These are phyloP conservation scores for Scaptomyza polygonia DNA, from an alignment of 2,888 invertebrate genomes.

Conservation along the genomic window DNA sequence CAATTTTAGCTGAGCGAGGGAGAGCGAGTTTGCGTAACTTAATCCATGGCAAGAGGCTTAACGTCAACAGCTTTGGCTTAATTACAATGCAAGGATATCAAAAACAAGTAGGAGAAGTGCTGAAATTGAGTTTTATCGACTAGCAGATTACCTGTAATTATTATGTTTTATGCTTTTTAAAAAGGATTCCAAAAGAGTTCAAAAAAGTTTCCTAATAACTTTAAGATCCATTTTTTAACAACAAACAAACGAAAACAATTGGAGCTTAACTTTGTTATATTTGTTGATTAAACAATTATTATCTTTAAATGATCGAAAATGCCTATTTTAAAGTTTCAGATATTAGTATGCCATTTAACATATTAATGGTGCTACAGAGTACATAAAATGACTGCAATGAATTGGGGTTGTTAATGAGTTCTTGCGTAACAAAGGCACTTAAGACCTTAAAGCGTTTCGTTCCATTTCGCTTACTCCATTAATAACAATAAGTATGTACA, in stretches of 20 bases:
- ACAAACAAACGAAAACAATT: no score
- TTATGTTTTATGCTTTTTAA: no score
- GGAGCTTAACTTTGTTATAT: no score
- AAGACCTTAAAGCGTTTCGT: neutral
- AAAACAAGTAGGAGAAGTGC: neutral
- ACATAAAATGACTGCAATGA: constrained; percentile 10
- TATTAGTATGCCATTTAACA: no score
- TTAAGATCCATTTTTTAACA: no score
- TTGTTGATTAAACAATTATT: no score
- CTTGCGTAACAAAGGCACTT: constrained; percentile 17
- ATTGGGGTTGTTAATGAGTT: constrained; percentile 18
- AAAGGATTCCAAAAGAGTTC: no score
- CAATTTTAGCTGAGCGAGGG: neutral
- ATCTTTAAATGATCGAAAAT: no score
- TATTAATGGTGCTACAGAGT: neutral
- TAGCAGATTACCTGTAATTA: neutral
- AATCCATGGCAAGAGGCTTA: constrained; percentile 18
- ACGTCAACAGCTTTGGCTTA: constrained; percentile 34
- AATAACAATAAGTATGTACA: neutral
- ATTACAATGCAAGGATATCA: constrained; percentile 46
- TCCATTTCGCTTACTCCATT: neutral
- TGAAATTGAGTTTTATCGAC: neutral
- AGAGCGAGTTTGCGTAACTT: constrained; percentile 14
- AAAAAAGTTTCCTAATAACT: no score
- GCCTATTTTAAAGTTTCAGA: no score